phyloP scores from a whole-genome alignment of 2,797 vertebrate species.

The Muscicapa comitata region DNA sequence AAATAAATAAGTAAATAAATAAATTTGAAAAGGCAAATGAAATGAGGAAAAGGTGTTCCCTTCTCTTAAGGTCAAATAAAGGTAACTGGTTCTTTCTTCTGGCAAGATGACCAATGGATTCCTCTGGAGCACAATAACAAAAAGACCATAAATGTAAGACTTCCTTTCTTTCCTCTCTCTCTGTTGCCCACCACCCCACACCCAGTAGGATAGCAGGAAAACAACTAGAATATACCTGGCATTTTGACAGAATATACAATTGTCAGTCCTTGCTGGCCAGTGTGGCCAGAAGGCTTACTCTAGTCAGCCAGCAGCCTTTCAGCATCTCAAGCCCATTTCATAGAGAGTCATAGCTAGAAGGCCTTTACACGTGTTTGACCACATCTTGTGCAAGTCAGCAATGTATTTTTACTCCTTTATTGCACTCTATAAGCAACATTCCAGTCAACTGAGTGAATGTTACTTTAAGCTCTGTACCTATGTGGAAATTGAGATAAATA shows the following conservation, averaged over 20 bases:
- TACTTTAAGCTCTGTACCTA: neutral
- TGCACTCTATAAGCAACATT: neutral
- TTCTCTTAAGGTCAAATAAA: neutral
- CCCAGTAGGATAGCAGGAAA: neutral
- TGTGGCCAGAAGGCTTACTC: neutral
- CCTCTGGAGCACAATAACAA: neutral
- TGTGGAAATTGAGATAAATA: neutral
- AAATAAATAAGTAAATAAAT: neutral
- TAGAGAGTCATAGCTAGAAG: neutral
- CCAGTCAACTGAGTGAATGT: neutral
- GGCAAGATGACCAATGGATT: neutral
- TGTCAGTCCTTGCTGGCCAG: neutral
- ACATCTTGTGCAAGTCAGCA: neutral
- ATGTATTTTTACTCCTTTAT: neutral
- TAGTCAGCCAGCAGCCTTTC: neutral
- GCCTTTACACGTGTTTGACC: neutral
- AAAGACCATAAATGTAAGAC: neutral
- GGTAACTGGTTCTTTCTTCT: neutral
- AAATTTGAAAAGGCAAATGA: neutral
- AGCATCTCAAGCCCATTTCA: neutral
- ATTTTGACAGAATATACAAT: neutral
- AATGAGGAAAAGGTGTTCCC: neutral
- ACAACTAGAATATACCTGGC: neutral
- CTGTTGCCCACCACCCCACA: accelerated
- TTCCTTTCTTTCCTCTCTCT: neutral